phyloP scores from a whole-genome alignment of 1,140 invertebrate genomes.

The Drosophila watanabei region DNA sequence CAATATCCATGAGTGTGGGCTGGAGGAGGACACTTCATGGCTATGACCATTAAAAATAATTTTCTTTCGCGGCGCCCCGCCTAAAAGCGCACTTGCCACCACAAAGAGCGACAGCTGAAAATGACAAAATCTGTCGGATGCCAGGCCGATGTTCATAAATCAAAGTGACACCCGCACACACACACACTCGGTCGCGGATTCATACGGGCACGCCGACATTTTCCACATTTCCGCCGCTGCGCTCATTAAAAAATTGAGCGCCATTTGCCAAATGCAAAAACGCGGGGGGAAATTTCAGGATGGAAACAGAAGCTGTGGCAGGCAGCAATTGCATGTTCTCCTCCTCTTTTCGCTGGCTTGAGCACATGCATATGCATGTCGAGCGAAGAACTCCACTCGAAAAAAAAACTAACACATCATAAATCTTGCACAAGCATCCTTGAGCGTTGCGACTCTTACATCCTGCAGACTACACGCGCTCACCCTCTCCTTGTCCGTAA shows the following conservation, averaged over 20 bases:
- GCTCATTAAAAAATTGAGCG: slow-evolving; percentile 82
- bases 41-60: slow-evolving; percentile 77
- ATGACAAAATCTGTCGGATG: slow-evolving; percentile 70
- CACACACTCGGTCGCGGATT: slow-evolving; percentile 1
- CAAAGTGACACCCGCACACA: slow-evolving; percentile 59
- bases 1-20: slow-evolving; percentile 34
- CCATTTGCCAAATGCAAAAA: slow-evolving; percentile 69
- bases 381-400: slow-evolving; percentile 63
- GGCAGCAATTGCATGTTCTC: slow-evolving; percentile 62
- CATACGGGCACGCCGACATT: slow-evolving; percentile 10
- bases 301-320: slow-evolving; percentile 27
- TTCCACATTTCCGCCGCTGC: slow-evolving; percentile 65
- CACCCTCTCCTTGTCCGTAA: slow-evolving; percentile 20
- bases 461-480: slow-evolving; percentile 37
- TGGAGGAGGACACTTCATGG: slow-evolving; percentile 42
- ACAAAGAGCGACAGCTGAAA: slow-evolving; percentile 48
- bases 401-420: slow-evolving; percentile 78
- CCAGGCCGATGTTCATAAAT: slow-evolving; percentile 70
- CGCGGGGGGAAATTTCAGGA: not conserved
- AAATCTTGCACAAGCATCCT: slow-evolving; percentile 82
- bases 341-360: slow-evolving; percentile 33
- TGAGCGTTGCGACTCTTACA: slow-evolving; percentile 54
- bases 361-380: slow-evolving; percentile 75
- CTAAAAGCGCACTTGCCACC: slow-evolving; percentile 55
- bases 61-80: slow-evolving; percentile 43